phyloP scores from a whole-genome alignment of 2,113 vertebrate species.

The Cephalopterus ornatus region DNA sequence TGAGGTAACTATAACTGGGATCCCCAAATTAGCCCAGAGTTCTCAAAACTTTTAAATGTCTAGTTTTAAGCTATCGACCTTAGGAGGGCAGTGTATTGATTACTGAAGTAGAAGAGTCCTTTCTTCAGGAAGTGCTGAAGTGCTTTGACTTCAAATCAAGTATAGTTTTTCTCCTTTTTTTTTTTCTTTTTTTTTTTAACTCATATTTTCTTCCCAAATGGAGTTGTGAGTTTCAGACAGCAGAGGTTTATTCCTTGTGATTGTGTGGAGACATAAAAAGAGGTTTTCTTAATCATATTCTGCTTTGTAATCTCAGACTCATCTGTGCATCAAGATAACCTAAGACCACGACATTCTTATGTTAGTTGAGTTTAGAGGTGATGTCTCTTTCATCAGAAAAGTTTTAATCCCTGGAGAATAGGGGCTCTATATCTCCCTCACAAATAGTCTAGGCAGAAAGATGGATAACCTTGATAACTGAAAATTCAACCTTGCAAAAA shows the following conservation, averaged over 20 bases:
- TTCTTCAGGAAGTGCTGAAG: neutral
- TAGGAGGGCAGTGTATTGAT: neutral
- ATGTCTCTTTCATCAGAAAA: neutral
- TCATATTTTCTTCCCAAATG: neutral
- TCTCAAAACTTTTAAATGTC: neutral
- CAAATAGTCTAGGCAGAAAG: conserved; percentile 2
- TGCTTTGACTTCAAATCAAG: neutral
- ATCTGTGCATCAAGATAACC: neutral
- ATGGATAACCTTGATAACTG: conserved; percentile 39
- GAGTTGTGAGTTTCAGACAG: neutral
- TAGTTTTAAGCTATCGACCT: neutral
- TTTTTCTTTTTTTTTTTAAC: neutral
- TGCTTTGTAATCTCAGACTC: neutral
- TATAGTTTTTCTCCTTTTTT: rapidly evolving
- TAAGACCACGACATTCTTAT: neutral
- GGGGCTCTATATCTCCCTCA: neutral
- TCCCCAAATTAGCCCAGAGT: rapidly evolving
- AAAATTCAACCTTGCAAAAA: conserved; percentile 50
- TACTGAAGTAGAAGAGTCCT: neutral
- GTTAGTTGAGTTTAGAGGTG: neutral
- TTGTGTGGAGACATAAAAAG: neutral
- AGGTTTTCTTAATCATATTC: neutral
- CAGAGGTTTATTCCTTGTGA: neutral
- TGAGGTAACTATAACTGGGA: neutral
- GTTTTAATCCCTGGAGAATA: neutral